Evolutionary conservation across 1,140 invertebrate species (phyloP), one percentile per base, ranked within the genome.

Genomic region (Aethina tumida): DNA sequence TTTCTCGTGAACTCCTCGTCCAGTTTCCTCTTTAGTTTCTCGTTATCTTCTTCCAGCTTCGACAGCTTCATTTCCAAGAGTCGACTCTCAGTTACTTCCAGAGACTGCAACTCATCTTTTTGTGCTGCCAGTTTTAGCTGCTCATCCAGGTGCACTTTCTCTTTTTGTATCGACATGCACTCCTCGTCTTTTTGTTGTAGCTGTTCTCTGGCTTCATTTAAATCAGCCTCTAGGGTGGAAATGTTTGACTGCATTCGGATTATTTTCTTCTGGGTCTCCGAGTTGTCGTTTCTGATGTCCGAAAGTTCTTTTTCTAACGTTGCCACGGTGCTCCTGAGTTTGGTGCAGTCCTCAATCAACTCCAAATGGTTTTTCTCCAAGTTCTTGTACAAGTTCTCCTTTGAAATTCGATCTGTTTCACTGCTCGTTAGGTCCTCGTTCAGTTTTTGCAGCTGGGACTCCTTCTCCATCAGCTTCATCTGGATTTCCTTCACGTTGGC

Each of bases 101-200:
- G 53, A 42, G 64, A 45, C 5, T 41, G 4, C 5, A 37, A 10
- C 32, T 41, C 35, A n/a, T 68, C 62, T 40, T 66, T 65, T 57
- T 66, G 59, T 12, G 59, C 49, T 46, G 63, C 63, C 39, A 66
- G 50, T 47, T 62, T 66, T 25, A 55, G 55, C 41, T 65, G 49
- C 21, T 41, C 43, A 24, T 18, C 13, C 2, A 38, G 5, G 5
- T 12, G 29, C 2, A 17, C 5, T 26, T 32, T 25, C 10, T 43
- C 35, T n/a, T 31, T 19, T 5, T 18, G 5, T 32, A 34, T 47
- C 51, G 40, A 27, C 49, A 18, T 33, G 8, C 13, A 33, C 9
- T 33, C 21, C 10, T 30, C 20, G 10, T 30, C 31, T 24, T 31
- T 17, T 24, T 33, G 5, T 22, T 32, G 14, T 9, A 26, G 12